Percentiles rank a stretch among this genome's conserved stretches.
phyloP scores from a whole-genome alignment of 2,888 invertebrate genomes.

The Dasysyrphus albostriatus region DNA sequence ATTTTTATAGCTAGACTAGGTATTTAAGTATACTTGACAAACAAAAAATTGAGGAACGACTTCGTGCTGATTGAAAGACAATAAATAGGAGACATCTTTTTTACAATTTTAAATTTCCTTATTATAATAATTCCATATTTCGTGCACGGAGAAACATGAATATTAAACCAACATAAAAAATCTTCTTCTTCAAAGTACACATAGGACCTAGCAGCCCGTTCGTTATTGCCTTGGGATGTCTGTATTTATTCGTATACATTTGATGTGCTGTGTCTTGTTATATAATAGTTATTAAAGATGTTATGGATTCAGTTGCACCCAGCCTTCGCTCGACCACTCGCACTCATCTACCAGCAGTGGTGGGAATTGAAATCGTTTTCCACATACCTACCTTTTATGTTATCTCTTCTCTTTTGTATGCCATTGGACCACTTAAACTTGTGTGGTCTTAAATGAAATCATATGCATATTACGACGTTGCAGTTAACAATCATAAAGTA shows the following conservation, averaged over 20 bases:
- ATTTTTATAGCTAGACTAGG: neutral
- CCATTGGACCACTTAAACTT: constrained; percentile 45
- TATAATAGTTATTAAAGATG: constrained; percentile 25
- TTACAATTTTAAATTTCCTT: constrained; percentile 3
- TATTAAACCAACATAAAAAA: neutral
- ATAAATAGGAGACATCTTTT: constrained; percentile 10
- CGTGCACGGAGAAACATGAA: constrained; percentile 5
- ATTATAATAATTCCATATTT: constrained; percentile 12
- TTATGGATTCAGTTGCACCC: constrained; percentile 30
- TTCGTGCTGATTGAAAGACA: neutral
- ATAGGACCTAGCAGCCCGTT: neutral
- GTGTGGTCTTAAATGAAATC: constrained; percentile 64
- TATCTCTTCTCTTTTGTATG: constrained; percentile 22
- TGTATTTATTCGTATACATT: constrained; percentile 1
- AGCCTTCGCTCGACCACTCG: neutral
- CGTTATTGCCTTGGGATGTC: neutral
- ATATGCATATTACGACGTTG: constrained; percentile 29
- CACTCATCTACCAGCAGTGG: constrained; percentile 12
- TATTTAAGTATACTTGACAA: too few relatives aligned
- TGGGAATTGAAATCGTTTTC: constrained; percentile 33
- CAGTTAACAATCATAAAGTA: constrained; percentile 42
- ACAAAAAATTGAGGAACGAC: too few relatives aligned
- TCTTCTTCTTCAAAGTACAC: neutral
- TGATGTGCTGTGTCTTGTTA: neutral
- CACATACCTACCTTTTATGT: constrained; percentile 29